These are phyloP conservation scores for Pseudochaenichthys georgianus DNA, from an alignment of 2,797 vertebrate genomes.

Conservation along the genomic window DNA sequence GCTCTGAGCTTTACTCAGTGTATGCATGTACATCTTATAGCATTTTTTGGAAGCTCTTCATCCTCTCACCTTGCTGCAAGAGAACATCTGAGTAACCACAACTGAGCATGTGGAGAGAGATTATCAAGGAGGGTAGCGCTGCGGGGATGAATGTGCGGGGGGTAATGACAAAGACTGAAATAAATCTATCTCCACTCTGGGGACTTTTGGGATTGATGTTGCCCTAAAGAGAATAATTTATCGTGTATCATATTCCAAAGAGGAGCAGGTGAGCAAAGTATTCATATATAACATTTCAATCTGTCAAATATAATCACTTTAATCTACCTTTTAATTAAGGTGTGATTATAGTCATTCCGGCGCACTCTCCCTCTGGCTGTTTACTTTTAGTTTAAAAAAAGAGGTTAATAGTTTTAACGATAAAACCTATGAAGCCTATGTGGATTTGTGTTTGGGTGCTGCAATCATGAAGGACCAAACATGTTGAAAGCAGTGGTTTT, in stretches of 20 bases:
- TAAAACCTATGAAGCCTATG: background rate
- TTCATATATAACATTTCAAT: constrained; percentile 16
- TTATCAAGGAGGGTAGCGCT: constrained; percentile 13
- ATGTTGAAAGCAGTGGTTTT: background rate
- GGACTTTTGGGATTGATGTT: constrained; percentile 45
- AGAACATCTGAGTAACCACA: constrained; percentile 49
- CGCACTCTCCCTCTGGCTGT: constrained; percentile 18
- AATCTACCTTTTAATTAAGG: constrained; percentile 47
- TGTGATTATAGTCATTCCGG: constrained; percentile 42
- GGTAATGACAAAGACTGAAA: constrained; percentile 9
- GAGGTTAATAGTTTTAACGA: background rate
- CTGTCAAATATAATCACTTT: constrained; percentile 27
- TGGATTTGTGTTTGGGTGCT: background rate
- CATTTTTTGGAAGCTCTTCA: constrained; percentile 18
- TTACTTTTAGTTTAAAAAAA: constrained; percentile 10
- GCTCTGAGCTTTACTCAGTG: background rate
- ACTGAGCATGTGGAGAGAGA: constrained; percentile 26
- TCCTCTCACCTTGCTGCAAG: constrained; percentile 19
- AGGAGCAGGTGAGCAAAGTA: constrained; percentile 19
- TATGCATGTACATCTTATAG: constrained; percentile 27
- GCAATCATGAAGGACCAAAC: constrained; percentile 8
- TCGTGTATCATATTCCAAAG: constrained; percentile 59
- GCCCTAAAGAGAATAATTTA: constrained; percentile 39
- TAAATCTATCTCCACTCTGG: constrained; percentile 30
- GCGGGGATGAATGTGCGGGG: constrained; percentile 1